Evolutionary conservation across 1,140 invertebrate species (phyloP).

Genomic region (Homarus americanus): DNA sequence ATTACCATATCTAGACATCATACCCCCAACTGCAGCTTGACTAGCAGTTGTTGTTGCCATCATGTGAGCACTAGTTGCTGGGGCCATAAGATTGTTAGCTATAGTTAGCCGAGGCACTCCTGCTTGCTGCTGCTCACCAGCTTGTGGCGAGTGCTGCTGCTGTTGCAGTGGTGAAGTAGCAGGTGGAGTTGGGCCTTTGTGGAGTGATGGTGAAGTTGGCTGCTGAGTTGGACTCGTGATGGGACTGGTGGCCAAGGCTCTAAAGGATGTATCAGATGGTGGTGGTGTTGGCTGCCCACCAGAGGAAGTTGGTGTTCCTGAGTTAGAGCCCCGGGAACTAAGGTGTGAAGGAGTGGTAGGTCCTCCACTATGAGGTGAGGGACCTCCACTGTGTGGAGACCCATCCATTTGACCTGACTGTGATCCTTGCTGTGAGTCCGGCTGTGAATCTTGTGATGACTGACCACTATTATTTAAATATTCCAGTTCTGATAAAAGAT

Average conservation of each 20-base stretch:
- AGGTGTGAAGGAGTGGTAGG: conserved; percentile 64
- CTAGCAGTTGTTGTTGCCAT: conserved; percentile 57
- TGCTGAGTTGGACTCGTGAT: conserved; percentile 63
- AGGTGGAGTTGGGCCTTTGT: conserved; percentile 68
- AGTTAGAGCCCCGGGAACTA: conserved; percentile 69
- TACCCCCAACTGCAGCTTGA: conserved; percentile 51
- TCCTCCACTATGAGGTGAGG: conserved; percentile 59
- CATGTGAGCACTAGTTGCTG: conserved; percentile 54
- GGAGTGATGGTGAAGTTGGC: conserved; percentile 33
- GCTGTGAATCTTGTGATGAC: conserved; percentile 32
- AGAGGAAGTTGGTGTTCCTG: conserved; percentile 71
- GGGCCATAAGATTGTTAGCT: conserved; percentile 74
- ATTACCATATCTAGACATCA: conserved; percentile 60
- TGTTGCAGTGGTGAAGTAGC: conserved; percentile 51
- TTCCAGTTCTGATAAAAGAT: conserved; percentile 71
- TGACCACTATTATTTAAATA: conserved; percentile 73
- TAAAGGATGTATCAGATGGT: conserved; percentile 73
- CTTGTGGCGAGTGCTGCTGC: conserved; percentile 50
- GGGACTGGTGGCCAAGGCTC: conserved; percentile 74
- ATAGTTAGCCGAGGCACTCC: conserved; percentile 69
- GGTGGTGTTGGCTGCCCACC: conserved; percentile 72
- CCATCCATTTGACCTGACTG: conserved; percentile 62
- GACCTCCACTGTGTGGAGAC: conserved; percentile 62
- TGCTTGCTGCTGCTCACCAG: conserved; percentile 10
- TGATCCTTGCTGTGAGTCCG: conserved; percentile 23